Evolutionary conservation across 2,113 vertebrate genomes (phyloP), one percentile per base, ranked within the genome.

Genomic region (Thalassoma bifasciatum): DNA sequence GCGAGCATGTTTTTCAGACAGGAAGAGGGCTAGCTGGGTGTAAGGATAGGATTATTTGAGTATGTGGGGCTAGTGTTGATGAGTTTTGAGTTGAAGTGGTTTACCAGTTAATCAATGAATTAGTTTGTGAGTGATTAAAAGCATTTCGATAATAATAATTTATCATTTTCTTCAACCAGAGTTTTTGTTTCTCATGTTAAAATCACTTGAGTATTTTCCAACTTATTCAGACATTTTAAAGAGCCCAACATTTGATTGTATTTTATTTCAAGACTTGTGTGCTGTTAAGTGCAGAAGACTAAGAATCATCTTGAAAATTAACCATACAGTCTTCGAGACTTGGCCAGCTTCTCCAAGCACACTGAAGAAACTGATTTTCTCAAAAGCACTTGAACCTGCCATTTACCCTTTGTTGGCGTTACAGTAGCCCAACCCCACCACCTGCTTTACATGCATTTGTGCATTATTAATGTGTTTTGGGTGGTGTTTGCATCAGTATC

Each of bases 1-100:
- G 93, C 23, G 76, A 86, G 80, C 73, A 72, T 81, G 73, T 73
- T 70, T 85, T 72, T 65, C 4, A 85, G 60, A 70, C 66, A 38
- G 68, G 64, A 69, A 63, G 52, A 44, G 51, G 63, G 71, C 51
- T 23, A 14, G 69, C 52, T 49, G 53, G 1, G 46, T 40, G 51
- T 61, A 57, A 17, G 4, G 58, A 17, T 8, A 37, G 21, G 23
- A 21, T 19, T 68, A 19, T 57, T 44, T 67, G 38, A 65, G 68
- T 21, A 10, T 64, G 37, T 66, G n/a, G 14, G 19, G 34, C 2
- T 22, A 42, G 58, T 1, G 17, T 34, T 44, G 47, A 42, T 63
- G 44, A 46, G 17, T 19, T 49, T 36, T 10, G 30, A 0, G 8
- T 42, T 67, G 30, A 44, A 13, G 22, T 3, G 7, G 19, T 60